Conservation (phyloP, 2,888 invertebrate species). For the Terebella lapidaria region DNA sequence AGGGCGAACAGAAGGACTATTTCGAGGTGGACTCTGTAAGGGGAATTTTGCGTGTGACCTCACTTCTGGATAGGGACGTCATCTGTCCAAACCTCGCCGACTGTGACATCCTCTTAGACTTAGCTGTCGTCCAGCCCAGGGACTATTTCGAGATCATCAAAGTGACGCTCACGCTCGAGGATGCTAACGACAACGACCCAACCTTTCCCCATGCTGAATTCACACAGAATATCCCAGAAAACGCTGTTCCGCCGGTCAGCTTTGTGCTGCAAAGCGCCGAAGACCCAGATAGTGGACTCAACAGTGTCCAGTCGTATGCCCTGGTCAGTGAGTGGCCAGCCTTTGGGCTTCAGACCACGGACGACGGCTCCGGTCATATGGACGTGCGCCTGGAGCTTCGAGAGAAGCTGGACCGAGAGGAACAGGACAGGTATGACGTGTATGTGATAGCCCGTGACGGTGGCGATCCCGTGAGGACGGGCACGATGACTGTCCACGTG, state of each 20-base stretch:
- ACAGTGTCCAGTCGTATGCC: slow-evolving; percentile 16
- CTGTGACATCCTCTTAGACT: slow-evolving; percentile 8
- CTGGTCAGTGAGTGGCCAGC: slow-evolving; percentile 6
- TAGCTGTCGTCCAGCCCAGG: slow-evolving; percentile 8
- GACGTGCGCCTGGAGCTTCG: slow-evolving; percentile 20
- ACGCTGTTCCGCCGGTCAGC: slow-evolving; percentile 8
- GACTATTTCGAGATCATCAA: slow-evolving; percentile 9
- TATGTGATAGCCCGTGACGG: slow-evolving; percentile 40
- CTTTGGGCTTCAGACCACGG: slow-evolving; percentile 17
- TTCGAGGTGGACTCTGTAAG: slow-evolving; percentile 5
- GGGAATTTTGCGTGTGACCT: slow-evolving; percentile 1
- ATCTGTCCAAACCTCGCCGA: slow-evolving; percentile 1
- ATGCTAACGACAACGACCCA: slow-evolving; percentile 16
- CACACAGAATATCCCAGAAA: slow-evolving; percentile 12
- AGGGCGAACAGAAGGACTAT: slow-evolving; percentile 8
- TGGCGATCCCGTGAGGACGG: slow-evolving; percentile 33
- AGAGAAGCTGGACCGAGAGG: slow-evolving; percentile 60
- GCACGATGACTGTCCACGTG: slow-evolving; percentile 34
- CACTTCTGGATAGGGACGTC: slow-evolving; percentile 8
- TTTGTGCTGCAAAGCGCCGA: slow-evolving; percentile 19
- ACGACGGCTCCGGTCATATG: slow-evolving; percentile 14
- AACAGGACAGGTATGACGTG: slow-evolving; percentile 31
- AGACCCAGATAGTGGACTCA: slow-evolving; percentile 20
- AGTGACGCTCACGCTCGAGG: slow-evolving; percentile 7
- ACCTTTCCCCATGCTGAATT: neutral